These are phyloP conservation scores for Sitta europaea DNA, from an alignment of 2,113 vertebrate species.

Conservation along the genomic window DNA sequence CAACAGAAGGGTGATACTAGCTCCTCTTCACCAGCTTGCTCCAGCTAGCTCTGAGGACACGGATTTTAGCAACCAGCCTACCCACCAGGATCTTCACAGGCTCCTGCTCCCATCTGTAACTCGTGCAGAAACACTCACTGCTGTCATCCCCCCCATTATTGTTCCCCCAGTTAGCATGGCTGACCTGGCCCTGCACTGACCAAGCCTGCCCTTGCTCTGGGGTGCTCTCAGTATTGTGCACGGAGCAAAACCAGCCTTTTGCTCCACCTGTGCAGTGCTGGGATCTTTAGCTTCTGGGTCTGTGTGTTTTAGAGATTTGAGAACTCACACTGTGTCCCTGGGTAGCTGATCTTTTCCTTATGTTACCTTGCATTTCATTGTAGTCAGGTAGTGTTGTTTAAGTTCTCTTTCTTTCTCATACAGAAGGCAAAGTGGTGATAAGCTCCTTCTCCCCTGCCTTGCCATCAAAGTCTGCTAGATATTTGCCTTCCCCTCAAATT, in stretches of 20 bases:
- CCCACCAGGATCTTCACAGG: not conserved
- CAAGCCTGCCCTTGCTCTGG: not conserved
- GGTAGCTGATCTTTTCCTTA: not conserved
- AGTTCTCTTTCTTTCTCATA: not conserved
- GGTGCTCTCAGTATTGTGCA: not conserved
- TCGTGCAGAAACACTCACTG: rapidly evolving
- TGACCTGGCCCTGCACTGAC: not conserved
- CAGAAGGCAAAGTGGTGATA: not conserved
- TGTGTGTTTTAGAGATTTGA: not conserved
- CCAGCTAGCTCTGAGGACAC: not conserved
- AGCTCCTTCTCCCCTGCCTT: not conserved
- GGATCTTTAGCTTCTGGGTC: not conserved
- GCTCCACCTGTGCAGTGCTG: not conserved
- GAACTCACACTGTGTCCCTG: rapidly evolving
- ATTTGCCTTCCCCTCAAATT: not conserved
- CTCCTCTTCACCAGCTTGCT: not conserved
- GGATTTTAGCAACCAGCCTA: not conserved
- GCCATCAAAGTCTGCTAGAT: not conserved
- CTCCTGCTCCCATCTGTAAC: not conserved
- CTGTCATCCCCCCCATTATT: not conserved
- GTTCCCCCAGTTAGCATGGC: rapidly evolving
- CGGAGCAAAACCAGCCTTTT: not conserved
- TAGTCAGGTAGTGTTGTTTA: not conserved
- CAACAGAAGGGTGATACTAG: not conserved
- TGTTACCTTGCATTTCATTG: rapidly evolving